These are phyloP conservation scores for Peromyscus polionotus DNA, from an alignment of 2,113 vertebrate species.

Conservation along the genomic window DNA sequence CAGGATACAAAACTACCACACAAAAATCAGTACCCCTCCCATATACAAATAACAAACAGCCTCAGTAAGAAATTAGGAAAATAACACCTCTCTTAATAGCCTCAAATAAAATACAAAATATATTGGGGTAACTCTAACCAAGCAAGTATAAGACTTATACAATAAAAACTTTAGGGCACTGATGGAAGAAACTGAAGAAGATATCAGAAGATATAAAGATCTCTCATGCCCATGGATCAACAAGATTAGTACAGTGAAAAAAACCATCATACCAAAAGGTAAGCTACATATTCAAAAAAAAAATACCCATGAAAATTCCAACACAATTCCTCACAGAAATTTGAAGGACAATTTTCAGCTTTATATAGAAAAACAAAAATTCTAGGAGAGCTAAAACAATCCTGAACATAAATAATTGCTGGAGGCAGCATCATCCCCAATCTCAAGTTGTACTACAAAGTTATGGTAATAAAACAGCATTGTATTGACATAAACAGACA, in stretches of 20 bases:
- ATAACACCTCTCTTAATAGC: no score
- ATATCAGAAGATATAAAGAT: background rate
- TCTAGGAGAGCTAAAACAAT: background rate
- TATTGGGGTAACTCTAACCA: no score
- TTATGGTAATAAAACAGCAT: background rate
- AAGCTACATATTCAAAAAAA: background rate
- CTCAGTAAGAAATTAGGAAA: no score
- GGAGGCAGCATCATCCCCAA: background rate
- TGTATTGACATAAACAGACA: background rate
- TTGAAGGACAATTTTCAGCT: background rate
- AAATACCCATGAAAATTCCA: background rate
- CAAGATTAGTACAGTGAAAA: background rate
- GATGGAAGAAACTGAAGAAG: background rate
- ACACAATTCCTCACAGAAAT: background rate
- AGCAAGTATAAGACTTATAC: background rate
- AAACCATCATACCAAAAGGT: background rate
- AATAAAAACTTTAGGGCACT: background rate
- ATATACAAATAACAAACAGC: no score
- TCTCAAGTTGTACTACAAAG: background rate
- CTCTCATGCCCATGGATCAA: background rate
- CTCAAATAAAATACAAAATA: no score
- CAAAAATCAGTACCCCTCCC: background rate
- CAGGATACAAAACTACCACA: background rate
- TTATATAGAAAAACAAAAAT: background rate
- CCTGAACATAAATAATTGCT: background rate